These are phyloP conservation scores for Penaeus monodon DNA, from an alignment of 2,888 invertebrate species.

Conservation along the genomic window DNA sequence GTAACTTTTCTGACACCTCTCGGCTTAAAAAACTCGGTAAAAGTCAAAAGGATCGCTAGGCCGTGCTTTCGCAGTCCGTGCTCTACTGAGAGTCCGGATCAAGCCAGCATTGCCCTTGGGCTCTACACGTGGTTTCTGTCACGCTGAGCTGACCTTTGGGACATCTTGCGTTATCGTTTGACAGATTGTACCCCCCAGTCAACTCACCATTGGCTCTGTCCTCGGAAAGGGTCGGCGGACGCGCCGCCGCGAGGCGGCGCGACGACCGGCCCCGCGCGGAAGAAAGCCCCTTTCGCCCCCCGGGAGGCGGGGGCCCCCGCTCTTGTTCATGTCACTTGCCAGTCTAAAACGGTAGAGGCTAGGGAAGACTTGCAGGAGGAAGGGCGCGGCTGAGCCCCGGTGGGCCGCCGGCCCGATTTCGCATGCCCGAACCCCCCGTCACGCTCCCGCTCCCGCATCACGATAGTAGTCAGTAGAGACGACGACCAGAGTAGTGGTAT, in stretches of 20 bases:
- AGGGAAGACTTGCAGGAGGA: accelerated
- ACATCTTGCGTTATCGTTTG: slow-evolving; percentile 78
- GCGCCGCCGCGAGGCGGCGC: neutral
- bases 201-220: slow-evolving; percentile 77
- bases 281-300: too few species aligned
- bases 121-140: slow-evolving; percentile 81
- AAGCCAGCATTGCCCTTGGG: slow-evolving; percentile 79
- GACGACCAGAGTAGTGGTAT: slow-evolving; percentile 75
- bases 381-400: too few species aligned
- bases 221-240: slow-evolving; percentile 72
- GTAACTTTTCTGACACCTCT: slow-evolving; percentile 75
- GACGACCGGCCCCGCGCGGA: neutral
- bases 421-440: neutral
- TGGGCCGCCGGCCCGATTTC: slow-evolving; percentile 67
- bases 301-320: neutral
- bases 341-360: neutral
- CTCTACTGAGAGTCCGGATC: slow-evolving; percentile 77
- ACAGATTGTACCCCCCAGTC: slow-evolving; percentile 79
- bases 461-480: slow-evolving; percentile 74
- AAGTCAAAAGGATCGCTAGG: slow-evolving; percentile 77
- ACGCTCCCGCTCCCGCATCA: slow-evolving; percentile 69
- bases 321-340: neutral
- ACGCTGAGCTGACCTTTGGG: slow-evolving; percentile 76
- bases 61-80: slow-evolving; percentile 70
- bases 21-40: slow-evolving; percentile 74